Conservation (phyloP, 2,113 vertebrate species). For the Amphilophus citrinellus region DNA sequence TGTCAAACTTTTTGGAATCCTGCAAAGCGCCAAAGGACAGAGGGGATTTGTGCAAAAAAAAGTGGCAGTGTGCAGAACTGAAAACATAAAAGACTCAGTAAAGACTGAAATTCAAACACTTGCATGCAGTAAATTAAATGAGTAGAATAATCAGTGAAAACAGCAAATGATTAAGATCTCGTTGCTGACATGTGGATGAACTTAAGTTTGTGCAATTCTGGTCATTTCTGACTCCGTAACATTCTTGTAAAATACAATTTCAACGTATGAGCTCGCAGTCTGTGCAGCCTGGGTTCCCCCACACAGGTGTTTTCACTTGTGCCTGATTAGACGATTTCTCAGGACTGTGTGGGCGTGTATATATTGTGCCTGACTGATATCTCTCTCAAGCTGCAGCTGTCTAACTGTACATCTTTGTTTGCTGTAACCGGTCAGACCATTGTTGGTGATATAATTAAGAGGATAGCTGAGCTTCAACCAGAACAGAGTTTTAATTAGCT, state of each 20-base stretch:
- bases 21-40: not conserved
- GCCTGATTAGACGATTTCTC: not conserved
- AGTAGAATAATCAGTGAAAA: not conserved
- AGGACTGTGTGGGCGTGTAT: not conserved
- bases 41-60: not conserved
- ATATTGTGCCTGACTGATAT: not conserved
- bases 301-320: not conserved
- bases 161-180: not conserved
- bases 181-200: not conserved
- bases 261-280: not conserved
- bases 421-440: not conserved
- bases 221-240: not conserved
- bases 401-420: not conserved
- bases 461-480: not conserved
- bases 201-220: not conserved
- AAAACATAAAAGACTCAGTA: not conserved
- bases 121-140: not conserved
- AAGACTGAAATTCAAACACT: not conserved
- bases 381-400: not conserved
- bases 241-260: not conserved
- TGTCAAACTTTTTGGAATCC: constrained; percentile 14
- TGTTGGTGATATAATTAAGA: not conserved
- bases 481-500: not conserved
- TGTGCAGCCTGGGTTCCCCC: not conserved
- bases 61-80: not conserved